A percentile compares a stretch with the other conserved stretches of the same genome.
phyloP scores from a whole-genome alignment of 2,797 vertebrate species.

The Chelmon rostratus region DNA sequence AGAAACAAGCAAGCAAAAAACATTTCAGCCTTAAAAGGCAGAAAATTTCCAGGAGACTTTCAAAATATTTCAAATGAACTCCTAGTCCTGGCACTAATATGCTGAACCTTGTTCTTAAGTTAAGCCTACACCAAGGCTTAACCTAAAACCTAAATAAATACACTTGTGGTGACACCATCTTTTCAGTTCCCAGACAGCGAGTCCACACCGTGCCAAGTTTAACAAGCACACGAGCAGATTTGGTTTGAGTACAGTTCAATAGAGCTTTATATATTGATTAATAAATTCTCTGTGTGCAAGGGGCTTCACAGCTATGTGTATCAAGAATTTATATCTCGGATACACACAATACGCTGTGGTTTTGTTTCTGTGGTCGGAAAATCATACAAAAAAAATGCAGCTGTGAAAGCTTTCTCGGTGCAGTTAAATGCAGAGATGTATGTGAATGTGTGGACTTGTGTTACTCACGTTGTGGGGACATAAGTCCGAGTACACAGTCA shows the following conservation, averaged over 20 bases:
- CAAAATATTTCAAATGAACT: not conserved
- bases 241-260: conserved; percentile 1
- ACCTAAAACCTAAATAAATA: not conserved
- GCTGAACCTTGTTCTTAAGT: not conserved
- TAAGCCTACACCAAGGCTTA: not conserved
- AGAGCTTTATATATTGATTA: not conserved
- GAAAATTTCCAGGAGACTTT: not conserved
- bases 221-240: not conserved
- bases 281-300: not conserved
- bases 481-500: no score
- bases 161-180: not conserved
- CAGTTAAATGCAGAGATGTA: not conserved
- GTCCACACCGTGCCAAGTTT: not conserved
- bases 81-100: no score
- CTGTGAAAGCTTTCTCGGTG: conserved; percentile 22
- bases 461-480: no score
- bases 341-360: conserved; percentile 33
- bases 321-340: conserved; percentile 21
- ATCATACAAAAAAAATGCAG: conserved; percentile 17
- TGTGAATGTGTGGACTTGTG: no score
- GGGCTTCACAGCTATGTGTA: not conserved
- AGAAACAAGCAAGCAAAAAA: not conserved
- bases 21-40: not conserved
- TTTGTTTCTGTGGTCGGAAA: conserved; percentile 63
- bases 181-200: not conserved